Base-by-base conservation (phyloP, 2,797 vertebrate species). In the Anguilla obscura region DNA sequence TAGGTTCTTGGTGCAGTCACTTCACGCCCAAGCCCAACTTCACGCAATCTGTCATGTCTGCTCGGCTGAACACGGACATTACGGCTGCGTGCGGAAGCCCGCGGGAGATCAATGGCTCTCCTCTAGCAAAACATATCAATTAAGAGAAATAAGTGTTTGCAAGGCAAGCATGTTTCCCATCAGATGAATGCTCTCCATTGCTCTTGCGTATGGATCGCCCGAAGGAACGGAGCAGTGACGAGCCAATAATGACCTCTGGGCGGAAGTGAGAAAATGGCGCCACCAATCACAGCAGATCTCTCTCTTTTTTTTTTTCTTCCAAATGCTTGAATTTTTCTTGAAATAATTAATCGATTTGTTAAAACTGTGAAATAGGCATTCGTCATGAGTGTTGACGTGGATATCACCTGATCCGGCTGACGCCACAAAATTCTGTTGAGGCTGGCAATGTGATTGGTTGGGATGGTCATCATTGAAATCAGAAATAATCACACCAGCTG, bases 101-200 rank as follows among this genome's bases (percentile, higher is more conserved):
- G 6, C 16, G 4, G 18, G 12, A 76, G 33, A 76, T 76, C 14
- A 76, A 76, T 76, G 74, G 16, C 33, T 5, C 33, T 18, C 36
- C 74, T 40, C 33, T 76, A 40, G 30, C 74, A 76, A 76, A 76
- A 76, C 74, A 76, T 36, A 76, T 76, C 33, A 76, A 76, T 76
- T 76, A 76, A 21, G 30, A 76, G 33, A 76, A 76, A 76, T 40
- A 40, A 33, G 69, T 33, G 69, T 71, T 71, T 27, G 36, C 74
- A 76, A 52, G 48, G 40, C 24, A 52, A 52, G 80, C 21, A n/a
- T 83, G 80, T 27, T 52, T 83, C 27, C 80, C 80, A 50, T 24
- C 80, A 48, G 80, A 83, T 52, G 36, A 83, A 83, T 50, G 45
- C 16, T 48, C 48, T 52, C 40, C 36, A 40, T 83, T 21, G 9